phyloP scores from a whole-genome alignment of 2,797 vertebrate genomes.

The Hemibagrus guttatus region DNA sequence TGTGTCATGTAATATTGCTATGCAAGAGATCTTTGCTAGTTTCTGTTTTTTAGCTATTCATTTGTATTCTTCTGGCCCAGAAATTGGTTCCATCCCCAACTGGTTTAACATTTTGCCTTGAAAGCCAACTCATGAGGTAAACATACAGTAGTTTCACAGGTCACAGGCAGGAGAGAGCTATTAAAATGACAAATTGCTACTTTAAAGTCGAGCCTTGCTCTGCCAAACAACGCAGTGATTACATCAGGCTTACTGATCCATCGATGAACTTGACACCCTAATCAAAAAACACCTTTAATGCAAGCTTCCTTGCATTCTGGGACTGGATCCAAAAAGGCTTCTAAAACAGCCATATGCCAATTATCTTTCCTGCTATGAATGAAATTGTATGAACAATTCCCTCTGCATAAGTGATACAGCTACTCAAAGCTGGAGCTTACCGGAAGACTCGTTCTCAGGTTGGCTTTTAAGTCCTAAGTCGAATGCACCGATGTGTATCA shows the following conservation, averaged over 20 bases:
- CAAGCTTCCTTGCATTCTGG: conserved; percentile 58
- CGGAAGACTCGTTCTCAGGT: conserved; percentile 59
- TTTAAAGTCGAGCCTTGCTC: conserved; percentile 17
- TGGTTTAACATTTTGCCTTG: not conserved
- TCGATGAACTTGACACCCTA: conserved; percentile 53
- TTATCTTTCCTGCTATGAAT: conserved; percentile 47
- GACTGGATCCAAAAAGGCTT: conserved; percentile 64
- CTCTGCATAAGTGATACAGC: conserved; percentile 51
- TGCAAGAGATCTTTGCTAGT: not conserved
- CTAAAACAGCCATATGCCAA: conserved; percentile 43
- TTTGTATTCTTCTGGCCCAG: not conserved
- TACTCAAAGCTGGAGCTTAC: conserved; percentile 57
- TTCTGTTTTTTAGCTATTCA: not conserved
- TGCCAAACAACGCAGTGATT: conserved; percentile 17
- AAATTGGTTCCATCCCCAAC: not conserved
- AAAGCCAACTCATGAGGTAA: not conserved
- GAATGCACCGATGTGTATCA: conserved; percentile 51
- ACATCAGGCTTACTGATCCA: conserved; percentile 54
- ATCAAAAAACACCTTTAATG: conserved; percentile 65
- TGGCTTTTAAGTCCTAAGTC: conserved; percentile 50
- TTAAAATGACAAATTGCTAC: not conserved
- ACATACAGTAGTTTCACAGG: too few species aligned
- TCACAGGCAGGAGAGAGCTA: not conserved
- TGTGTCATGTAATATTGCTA: not conserved
- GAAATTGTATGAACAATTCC: conserved; percentile 48